phyloP scores from a whole-genome alignment of 2,888 invertebrate species.

The Parnassius glacialis region DNA sequence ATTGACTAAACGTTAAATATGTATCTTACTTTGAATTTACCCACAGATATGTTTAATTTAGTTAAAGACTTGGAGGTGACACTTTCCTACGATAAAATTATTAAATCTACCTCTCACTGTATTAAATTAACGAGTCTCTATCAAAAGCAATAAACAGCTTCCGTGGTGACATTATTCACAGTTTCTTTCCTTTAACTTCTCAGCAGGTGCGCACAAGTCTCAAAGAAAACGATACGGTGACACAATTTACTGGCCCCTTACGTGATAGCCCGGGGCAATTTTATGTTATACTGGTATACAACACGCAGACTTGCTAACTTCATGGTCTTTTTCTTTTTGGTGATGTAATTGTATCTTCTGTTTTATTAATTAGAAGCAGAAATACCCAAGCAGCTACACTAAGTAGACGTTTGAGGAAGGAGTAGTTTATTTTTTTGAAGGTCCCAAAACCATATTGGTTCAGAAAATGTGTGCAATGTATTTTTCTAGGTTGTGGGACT shows the following conservation, averaged over 20 bases:
- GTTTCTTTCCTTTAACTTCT: background rate
- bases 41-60: too few species aligned
- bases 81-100: background rate
- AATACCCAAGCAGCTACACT: too few species aligned
- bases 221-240: conserved; percentile 8
- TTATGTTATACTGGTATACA: conserved; percentile 33
- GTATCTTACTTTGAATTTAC: too few species aligned
- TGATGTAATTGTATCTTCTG: too few species aligned
- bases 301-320: conserved; percentile 34
- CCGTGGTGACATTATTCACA: background rate
- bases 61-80: background rate
- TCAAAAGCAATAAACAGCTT: conserved; percentile 9
- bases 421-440: too few species aligned
- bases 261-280: conserved; percentile 39
- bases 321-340: background rate
- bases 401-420: too few species aligned
- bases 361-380: too few species aligned
- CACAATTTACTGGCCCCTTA: conserved; percentile 38
- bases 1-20: too few species aligned
- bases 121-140: background rate
- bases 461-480: too few species aligned
- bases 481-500: too few species aligned
- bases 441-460: too few species aligned
- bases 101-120: background rate
- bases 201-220: conserved; percentile 10